Evolutionary conservation across 2,888 invertebrate genomes (phyloP).

Genomic region (Timema podura): DNA sequence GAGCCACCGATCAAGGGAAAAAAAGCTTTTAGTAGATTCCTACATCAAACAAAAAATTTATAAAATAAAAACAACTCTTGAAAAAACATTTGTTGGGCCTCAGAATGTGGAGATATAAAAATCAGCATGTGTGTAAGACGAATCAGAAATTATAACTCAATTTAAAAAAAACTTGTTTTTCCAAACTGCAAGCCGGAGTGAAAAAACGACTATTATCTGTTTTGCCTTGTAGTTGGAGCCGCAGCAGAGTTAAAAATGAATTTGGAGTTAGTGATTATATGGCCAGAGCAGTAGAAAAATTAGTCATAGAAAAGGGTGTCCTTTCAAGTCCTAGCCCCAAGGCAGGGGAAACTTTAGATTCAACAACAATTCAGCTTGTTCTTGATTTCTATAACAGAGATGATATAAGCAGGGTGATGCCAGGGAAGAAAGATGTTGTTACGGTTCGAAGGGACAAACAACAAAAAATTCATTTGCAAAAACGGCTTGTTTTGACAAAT

Average conservation of each 20-base stretch:
- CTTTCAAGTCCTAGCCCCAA: background rate
- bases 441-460: background rate
- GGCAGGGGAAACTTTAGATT: background rate
- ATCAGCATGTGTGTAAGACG: background rate
- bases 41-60: conserved; percentile 13
- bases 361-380: background rate
- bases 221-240: background rate
- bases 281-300: background rate
- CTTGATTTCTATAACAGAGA: conserved; percentile 3
- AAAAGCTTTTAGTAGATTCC: conserved; percentile 4
- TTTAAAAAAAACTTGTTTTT: background rate
- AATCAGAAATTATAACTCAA: background rate
- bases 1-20: background rate
- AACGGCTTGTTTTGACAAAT: conserved; percentile 1
- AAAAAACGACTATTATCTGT: conserved; percentile 1
- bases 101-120: conserved; percentile 1
- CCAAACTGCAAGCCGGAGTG: background rate
- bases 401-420: conserved; percentile 12
- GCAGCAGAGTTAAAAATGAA: background rate
- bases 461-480: conserved; percentile 8
- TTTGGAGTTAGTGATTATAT: background rate
- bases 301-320: background rate
- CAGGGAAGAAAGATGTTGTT: background rate
- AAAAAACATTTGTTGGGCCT: background rate
- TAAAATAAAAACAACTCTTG: background rate